A percentile compares a stretch with the other conserved stretches of the same genome.
Conservation (phyloP, 1,140 invertebrate genomes). For the Holcopasites calliopsidis region DNA sequence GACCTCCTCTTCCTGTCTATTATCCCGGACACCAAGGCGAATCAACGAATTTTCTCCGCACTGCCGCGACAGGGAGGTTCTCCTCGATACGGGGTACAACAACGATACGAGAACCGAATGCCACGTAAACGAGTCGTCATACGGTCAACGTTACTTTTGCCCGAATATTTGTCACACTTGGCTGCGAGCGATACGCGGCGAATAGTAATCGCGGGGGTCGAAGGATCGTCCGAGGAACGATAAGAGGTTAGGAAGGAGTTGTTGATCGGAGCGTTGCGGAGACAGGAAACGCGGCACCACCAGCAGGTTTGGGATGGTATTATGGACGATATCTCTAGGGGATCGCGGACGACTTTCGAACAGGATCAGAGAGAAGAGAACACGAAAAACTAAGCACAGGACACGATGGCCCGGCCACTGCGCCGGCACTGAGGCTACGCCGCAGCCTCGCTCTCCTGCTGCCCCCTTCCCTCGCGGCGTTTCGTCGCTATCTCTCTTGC, state of each 20-base stretch:
- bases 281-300: neutral
- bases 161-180: too few relatives aligned
- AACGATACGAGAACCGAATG: too few relatives aligned
- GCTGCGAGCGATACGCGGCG: too few relatives aligned
- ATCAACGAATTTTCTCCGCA: too few relatives aligned
- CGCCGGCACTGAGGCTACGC: slow-evolving; percentile 79
- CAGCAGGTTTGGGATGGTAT: neutral
- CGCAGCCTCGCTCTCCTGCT: slow-evolving; percentile 79
- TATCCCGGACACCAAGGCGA: too few relatives aligned
- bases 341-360: slow-evolving; percentile 46
- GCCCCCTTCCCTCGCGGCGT: slow-evolving; percentile 58
- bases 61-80: too few relatives aligned
- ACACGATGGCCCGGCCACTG: slow-evolving; percentile 79
- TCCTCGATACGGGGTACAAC: too few relatives aligned
- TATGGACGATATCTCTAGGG: slow-evolving; percentile 35
- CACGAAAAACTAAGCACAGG: slow-evolving; percentile 69
- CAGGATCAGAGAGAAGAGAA: slow-evolving; percentile 52
- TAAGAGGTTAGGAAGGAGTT: too few relatives aligned
- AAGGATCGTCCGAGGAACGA: too few relatives aligned
- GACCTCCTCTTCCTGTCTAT: too few relatives aligned
- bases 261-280: neutral
- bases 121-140: too few relatives aligned
- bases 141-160: too few relatives aligned
- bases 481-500: neutral
- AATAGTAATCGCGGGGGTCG: neutral